Evolutionary conservation across 2,113 vertebrate species (phyloP).

Genomic region (Prunella himalayana): DNA sequence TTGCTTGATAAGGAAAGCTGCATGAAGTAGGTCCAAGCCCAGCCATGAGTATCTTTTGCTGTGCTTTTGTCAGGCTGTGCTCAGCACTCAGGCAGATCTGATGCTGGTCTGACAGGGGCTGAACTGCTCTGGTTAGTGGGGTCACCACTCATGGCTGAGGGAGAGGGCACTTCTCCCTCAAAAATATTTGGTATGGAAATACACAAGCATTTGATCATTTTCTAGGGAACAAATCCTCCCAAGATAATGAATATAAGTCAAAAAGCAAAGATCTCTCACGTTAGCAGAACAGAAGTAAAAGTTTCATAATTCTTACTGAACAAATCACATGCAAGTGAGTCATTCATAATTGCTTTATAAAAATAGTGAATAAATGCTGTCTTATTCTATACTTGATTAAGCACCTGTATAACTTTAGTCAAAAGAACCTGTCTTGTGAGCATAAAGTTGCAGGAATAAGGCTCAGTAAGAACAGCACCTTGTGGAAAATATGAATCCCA

Average conservation of each 20-base stretch:
- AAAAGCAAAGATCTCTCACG: neutral
- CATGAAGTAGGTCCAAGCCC: neutral
- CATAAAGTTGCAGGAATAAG: neutral
- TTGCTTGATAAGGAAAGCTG: neutral
- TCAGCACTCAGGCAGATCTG: neutral
- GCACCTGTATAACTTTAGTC: constrained; percentile 27
- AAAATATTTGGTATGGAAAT: neutral
- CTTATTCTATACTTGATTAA: constrained; percentile 47
- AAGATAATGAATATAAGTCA: neutral
- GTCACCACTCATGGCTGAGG: neutral
- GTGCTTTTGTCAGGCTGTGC: neutral
- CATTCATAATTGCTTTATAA: constrained; percentile 62
- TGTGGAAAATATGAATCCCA: neutral
- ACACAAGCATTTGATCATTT: neutral
- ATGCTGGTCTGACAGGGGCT: neutral
- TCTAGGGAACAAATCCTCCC: neutral
- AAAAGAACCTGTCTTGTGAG: constrained; percentile 40
- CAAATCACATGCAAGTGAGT: constrained; percentile 56
- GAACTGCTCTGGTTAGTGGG: neutral
- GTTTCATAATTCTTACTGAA: constrained; percentile 30
- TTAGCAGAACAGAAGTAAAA: neutral
- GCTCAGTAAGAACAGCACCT: neutral
- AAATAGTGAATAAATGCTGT: constrained; percentile 33
- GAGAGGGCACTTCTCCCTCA: neutral
- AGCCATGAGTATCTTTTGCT: neutral